Percentiles rank a stretch among this genome's conserved stretches.
Conservation (phyloP, 2,797 vertebrate species). For the Enteromius trimaculatus region DNA sequence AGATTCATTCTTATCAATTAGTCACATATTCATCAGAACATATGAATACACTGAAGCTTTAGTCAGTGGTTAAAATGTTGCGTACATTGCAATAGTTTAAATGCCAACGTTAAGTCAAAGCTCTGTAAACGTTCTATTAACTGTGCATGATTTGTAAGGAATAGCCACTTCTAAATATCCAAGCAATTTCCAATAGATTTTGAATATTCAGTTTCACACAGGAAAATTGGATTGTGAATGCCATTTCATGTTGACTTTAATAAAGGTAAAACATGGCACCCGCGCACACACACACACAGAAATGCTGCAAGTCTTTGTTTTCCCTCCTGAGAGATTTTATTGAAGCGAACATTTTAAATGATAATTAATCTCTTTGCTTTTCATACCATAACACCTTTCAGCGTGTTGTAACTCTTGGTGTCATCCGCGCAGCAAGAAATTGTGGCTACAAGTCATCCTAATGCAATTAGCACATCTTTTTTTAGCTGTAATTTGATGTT, state of each 20-base stretch:
- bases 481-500: conserved; percentile 11
- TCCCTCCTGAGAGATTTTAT: conserved; percentile 14
- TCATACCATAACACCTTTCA: conserved; percentile 35
- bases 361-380: conserved; percentile 41
- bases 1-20: conserved; percentile 43
- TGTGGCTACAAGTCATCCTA: not conserved
- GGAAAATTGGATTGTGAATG: not conserved
- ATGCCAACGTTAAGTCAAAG: not conserved
- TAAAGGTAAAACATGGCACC: not conserved
- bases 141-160: not conserved
- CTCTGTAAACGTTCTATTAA: not conserved
- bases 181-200: not conserved
- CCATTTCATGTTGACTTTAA: not conserved
- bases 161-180: not conserved
- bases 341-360: conserved; percentile 17
- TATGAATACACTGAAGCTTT: conserved; percentile 47
- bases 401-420: conserved; percentile 2
- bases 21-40: conserved; percentile 49
- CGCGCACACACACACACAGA: not conserved
- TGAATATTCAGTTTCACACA: not conserved
- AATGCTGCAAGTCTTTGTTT: conserved; percentile 24
- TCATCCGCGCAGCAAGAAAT: not conserved
- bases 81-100: not conserved
- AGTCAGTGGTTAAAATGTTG: not conserved
- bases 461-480: conserved; percentile 32